These are phyloP conservation scores for Eristalinus aeneus DNA, from an alignment of 2,888 invertebrate genomes.

Conservation along the genomic window DNA sequence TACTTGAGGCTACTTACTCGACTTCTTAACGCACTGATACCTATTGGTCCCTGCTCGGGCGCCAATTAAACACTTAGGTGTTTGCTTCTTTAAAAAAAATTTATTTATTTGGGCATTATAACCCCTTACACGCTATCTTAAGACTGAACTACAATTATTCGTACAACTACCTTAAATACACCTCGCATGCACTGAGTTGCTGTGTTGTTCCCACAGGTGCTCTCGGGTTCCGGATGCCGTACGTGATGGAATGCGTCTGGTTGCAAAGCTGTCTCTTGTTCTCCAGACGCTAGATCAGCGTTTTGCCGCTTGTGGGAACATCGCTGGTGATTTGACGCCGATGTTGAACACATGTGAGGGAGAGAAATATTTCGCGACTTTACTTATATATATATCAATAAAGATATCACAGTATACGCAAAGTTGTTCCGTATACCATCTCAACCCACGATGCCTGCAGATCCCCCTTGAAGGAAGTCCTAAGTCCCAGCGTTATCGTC, in stretches of 20 bases:
- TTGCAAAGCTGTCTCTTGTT: background rate
- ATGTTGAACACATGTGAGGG: background rate
- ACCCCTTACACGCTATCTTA: too few relatives aligned
- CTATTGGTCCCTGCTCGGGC: too few relatives aligned
- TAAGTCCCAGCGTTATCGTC: conserved; percentile 72
- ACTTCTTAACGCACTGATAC: too few relatives aligned
- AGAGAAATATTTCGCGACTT: background rate
- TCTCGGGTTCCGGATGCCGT: background rate
- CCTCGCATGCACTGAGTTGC: background rate
- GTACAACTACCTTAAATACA: background rate
- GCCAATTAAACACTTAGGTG: too few relatives aligned
- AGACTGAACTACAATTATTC: too few relatives aligned
- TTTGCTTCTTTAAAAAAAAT: too few relatives aligned
- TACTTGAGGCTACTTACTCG: too few relatives aligned
- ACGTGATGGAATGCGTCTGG: conserved; percentile 6
- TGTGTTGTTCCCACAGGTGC: background rate
- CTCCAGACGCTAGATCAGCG: conserved; percentile 1
- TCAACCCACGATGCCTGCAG: conserved; percentile 73
- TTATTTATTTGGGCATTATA: too few relatives aligned
- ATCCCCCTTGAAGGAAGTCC: conserved; percentile 74
- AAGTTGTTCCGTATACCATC: conserved; percentile 74
- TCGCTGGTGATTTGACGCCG: background rate
- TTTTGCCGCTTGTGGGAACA: background rate
- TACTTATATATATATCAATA: conserved; percentile 1
- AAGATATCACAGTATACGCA: conserved; percentile 72